Conservation (phyloP, 2,888 invertebrate species). For the Serrognathus titanus region DNA sequence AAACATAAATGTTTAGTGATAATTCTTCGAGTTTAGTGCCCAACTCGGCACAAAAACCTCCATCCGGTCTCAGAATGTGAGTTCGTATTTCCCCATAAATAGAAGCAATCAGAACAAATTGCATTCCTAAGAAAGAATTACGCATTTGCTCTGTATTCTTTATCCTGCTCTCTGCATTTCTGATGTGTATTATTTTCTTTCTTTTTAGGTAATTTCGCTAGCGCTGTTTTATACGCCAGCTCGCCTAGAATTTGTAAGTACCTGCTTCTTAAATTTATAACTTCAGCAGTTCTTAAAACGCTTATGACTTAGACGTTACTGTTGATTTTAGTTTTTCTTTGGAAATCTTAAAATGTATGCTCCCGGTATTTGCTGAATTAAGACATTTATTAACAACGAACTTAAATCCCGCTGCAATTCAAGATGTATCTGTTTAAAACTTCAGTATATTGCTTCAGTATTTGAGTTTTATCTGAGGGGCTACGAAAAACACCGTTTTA, state of each 20-base stretch:
- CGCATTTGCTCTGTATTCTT: background rate
- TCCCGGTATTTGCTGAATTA: too few relatives aligned
- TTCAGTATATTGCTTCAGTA: too few relatives aligned
- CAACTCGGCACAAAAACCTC: constrained; percentile 8
- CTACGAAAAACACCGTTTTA: too few relatives aligned
- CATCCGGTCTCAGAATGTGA: background rate
- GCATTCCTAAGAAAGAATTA: constrained; percentile 9
- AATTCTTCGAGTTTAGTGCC: constrained; percentile 11
- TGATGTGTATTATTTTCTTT: background rate
- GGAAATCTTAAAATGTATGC: too few relatives aligned
- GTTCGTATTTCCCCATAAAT: constrained; percentile 6
- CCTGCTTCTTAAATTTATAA: background rate
- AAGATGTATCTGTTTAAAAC: too few relatives aligned
- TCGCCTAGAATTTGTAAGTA: constrained; percentile 5
- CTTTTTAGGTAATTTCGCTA: constrained; percentile 8
- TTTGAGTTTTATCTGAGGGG: too few relatives aligned
- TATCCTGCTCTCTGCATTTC: constrained; percentile 1
- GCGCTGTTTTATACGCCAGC: constrained; percentile 4
- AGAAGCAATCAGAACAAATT: constrained; percentile 13
- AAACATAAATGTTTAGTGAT: constrained; percentile 7
- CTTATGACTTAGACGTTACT: too few relatives aligned
- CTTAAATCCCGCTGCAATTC: too few relatives aligned
- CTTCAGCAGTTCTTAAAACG: background rate
- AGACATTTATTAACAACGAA: too few relatives aligned
- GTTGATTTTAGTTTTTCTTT: too few relatives aligned